Percentiles rank a stretch among this genome's conserved stretches.
Conservation (phyloP, 2,888 invertebrate genomes). For the Enoplolaimus lenunculus region DNA sequence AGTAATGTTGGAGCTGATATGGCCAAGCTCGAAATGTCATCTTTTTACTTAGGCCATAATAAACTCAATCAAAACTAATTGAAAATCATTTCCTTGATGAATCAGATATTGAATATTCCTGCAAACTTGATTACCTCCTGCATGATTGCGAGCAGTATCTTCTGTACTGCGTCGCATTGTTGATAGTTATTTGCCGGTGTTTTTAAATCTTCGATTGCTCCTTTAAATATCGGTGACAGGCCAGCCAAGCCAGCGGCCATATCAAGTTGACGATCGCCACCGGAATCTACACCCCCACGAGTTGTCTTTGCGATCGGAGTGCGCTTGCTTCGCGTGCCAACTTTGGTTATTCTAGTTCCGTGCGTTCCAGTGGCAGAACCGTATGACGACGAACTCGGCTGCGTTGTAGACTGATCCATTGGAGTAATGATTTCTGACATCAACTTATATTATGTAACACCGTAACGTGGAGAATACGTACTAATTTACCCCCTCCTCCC, state of each 20-base stretch:
- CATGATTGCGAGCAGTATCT: slow-evolving; percentile 14
- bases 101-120: too few relatives aligned
- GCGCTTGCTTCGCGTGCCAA: not conserved
- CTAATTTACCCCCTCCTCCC: too few relatives aligned
- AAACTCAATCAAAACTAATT: too few relatives aligned
- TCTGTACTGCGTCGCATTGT: slow-evolving; percentile 22
- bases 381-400: not conserved
- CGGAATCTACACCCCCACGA: not conserved
- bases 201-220: slow-evolving; percentile 16
- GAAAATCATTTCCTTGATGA: too few relatives aligned
- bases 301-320: not conserved
- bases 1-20: too few relatives aligned
- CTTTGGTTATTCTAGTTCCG: not conserved
- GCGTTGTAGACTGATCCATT: not conserved
- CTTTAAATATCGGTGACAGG: not conserved
- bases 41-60: too few relatives aligned
- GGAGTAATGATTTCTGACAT: not conserved
- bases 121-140: slow-evolving; percentile 5
- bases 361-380: not conserved
- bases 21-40: too few relatives aligned
- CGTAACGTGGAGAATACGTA: too few relatives aligned
- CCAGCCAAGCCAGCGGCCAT: not conserved
- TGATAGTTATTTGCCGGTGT: slow-evolving; percentile 12
- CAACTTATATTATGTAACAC: too few relatives aligned
- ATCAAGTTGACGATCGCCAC: too few relatives aligned